Conservation (phyloP, 2,797 vertebrate genomes). For the Xenentodon cancila region DNA sequence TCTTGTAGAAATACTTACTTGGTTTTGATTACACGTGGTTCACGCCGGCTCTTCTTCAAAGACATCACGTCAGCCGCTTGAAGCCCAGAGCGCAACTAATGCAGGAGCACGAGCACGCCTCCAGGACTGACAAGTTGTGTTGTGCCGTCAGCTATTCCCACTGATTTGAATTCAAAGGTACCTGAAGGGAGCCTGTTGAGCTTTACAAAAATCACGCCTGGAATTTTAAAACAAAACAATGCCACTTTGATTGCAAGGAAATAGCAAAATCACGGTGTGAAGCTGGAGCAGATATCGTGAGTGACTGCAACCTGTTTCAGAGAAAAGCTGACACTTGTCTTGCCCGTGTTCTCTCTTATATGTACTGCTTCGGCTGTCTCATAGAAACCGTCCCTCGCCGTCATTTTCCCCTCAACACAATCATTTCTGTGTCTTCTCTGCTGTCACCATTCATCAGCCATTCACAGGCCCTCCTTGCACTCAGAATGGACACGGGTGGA, state of each 20-base stretch:
- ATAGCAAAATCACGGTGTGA: slow-evolving; percentile 3
- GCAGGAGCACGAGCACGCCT: slow-evolving; percentile 33
- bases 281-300: too few species aligned
- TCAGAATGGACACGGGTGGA: slow-evolving; percentile 46
- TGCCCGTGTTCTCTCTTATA: slow-evolving; percentile 25
- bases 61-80: slow-evolving; percentile 3
- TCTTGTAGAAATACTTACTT: slow-evolving; percentile 32
- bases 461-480: slow-evolving; percentile 31
- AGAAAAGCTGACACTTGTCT: slow-evolving; percentile 13
- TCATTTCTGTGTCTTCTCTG: slow-evolving; percentile 35
- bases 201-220: slow-evolving; percentile 21
- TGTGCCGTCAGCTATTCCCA: slow-evolving; percentile 31
- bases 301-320: slow-evolving; percentile 5
- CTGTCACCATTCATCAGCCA: slow-evolving; percentile 57
- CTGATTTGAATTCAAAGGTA: slow-evolving; percentile 43
- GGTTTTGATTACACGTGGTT: slow-evolving; percentile 15
- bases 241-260: slow-evolving; percentile 16
- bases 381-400: slow-evolving; percentile 48
- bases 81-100: slow-evolving; percentile 10
- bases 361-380: slow-evolving; percentile 21
- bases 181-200: slow-evolving; percentile 21
- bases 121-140: slow-evolving; percentile 34
- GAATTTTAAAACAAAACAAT: slow-evolving; percentile 16
- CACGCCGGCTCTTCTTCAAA: slow-evolving; percentile 22
- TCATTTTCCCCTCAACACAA: slow-evolving; percentile 44